Evolutionary conservation across 2,113 vertebrate species (phyloP).

Genomic region (Saguinus imperator): DNA sequence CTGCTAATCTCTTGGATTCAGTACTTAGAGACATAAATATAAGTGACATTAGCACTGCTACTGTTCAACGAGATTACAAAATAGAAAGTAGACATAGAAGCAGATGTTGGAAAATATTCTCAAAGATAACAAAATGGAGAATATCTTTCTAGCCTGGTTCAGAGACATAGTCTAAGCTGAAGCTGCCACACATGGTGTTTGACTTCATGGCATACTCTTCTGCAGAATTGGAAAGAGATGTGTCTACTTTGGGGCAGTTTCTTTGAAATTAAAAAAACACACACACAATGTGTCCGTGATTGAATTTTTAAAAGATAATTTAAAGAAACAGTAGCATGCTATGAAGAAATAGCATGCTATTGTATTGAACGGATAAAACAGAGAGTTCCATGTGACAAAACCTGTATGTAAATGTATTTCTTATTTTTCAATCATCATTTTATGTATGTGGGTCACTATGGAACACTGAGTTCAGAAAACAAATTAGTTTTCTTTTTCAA

Average conservation of each 20-base stretch:
- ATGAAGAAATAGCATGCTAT: not conserved
- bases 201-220: not conserved
- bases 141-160: not conserved
- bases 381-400: not conserved
- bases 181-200: not conserved
- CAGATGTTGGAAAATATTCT: conserved; percentile 15
- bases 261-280: not conserved
- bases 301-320: not conserved
- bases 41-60: not conserved
- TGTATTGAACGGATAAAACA: not conserved
- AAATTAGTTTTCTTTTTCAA: not conserved
- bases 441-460: not conserved
- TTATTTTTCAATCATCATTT: not conserved
- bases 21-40: conserved; percentile 40
- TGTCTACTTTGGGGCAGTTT: not conserved
- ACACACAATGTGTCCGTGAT: not conserved
- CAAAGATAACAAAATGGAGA: not conserved
- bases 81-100: conserved; percentile 22
- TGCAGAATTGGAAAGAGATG: not conserved
- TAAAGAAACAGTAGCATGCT: not conserved
- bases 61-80: not conserved
- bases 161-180: not conserved
- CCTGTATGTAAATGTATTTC: not conserved
- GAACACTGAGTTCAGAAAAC: conserved; percentile 9
- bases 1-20: conserved; percentile 42